These are phyloP conservation scores for Neosalanx taihuensis DNA, from an alignment of 2,797 vertebrate species.

Conservation along the genomic window DNA sequence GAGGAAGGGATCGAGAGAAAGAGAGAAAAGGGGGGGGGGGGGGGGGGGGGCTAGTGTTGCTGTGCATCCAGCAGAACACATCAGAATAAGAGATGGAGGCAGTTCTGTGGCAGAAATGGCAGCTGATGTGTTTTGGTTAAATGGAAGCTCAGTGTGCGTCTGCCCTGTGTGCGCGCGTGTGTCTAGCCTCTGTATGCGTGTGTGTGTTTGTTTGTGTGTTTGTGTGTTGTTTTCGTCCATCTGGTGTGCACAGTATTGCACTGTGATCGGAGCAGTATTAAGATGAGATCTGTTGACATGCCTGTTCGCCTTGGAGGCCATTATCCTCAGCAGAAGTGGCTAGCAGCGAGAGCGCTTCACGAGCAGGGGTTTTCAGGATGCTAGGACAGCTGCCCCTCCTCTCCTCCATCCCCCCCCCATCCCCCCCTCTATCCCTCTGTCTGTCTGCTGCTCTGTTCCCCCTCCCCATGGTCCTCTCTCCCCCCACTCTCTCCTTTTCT, in stretches of 20 bases:
- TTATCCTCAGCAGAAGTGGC: constrained; percentile 55
- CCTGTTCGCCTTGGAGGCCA: constrained; percentile 64
- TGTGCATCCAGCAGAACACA: constrained; percentile 57
- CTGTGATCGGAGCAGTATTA: constrained; percentile 45
- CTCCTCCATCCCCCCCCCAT: constrained; percentile 26
- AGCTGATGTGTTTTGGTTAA: constrained; percentile 70
- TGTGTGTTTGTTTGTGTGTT: constrained; percentile 14
- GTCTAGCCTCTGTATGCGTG: constrained; percentile 23
- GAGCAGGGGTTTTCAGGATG: constrained; percentile 56
- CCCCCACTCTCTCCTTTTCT: neutral
- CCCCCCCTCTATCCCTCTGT: constrained; percentile 7
- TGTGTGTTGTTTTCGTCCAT: constrained; percentile 11
- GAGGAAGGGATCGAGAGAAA: constrained; percentile 27
- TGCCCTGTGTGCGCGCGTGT: constrained; percentile 35
- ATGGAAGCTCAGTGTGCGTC: constrained; percentile 58
- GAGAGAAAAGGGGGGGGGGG: constrained; percentile 30
- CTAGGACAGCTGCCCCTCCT: constrained; percentile 54
- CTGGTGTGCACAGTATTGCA: constrained; percentile 29
- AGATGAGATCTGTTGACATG: constrained; percentile 69
- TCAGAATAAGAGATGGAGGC: constrained; percentile 54
- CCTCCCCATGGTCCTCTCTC: constrained; percentile 16
- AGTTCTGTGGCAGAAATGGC: constrained; percentile 65
- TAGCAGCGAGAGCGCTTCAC: constrained; percentile 42
- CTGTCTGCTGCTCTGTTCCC: constrained; percentile 4
- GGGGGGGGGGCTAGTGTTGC: constrained; percentile 37